Percentiles rank a stretch among this genome's conserved stretches.
Conservation (phyloP, 2,888 invertebrate genomes). For the Arrhopalites spinosus region DNA sequence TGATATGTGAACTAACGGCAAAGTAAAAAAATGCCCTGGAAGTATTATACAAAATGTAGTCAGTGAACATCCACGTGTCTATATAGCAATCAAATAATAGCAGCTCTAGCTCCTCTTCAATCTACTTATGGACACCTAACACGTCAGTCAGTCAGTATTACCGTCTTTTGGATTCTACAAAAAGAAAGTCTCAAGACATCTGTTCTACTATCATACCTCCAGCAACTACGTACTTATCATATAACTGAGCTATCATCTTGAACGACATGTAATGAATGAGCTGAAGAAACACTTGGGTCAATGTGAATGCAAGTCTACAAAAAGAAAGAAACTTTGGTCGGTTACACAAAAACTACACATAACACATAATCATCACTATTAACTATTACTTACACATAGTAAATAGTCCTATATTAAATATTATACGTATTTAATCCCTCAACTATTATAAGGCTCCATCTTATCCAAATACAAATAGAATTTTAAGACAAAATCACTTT, state of each 20-base stretch:
- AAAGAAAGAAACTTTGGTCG: too few relatives aligned
- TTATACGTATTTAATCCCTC: too few relatives aligned
- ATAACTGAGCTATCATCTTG: neutral
- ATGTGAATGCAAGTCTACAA: too few relatives aligned
- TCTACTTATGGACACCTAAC: slow-evolving; percentile 8
- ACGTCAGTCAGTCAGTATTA: slow-evolving; percentile 27
- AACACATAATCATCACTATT: too few relatives aligned
- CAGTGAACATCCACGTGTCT: neutral
- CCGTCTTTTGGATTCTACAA: slow-evolving; percentile 2
- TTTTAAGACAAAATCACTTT: too few relatives aligned
- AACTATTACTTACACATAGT: too few relatives aligned
- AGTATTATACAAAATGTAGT: slow-evolving; percentile 29
- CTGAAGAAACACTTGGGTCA: slow-evolving; percentile 29
- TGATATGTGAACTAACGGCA: slow-evolving; percentile 25
- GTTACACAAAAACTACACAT: too few relatives aligned
- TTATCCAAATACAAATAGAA: too few relatives aligned
- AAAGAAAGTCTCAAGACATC: slow-evolving; percentile 22
- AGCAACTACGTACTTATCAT: slow-evolving; percentile 9
- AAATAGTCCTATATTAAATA: too few relatives aligned
- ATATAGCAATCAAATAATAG: too few relatives aligned
- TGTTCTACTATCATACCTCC: slow-evolving; percentile 14
- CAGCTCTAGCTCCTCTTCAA: neutral
- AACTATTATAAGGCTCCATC: too few relatives aligned
- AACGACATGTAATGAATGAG: neutral
- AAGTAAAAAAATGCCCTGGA: slow-evolving; percentile 26